These are phyloP conservation scores for Xiphorhynchus erythropygius DNA, from an alignment of 2,797 vertebrate genomes.

Conservation along the genomic window DNA sequence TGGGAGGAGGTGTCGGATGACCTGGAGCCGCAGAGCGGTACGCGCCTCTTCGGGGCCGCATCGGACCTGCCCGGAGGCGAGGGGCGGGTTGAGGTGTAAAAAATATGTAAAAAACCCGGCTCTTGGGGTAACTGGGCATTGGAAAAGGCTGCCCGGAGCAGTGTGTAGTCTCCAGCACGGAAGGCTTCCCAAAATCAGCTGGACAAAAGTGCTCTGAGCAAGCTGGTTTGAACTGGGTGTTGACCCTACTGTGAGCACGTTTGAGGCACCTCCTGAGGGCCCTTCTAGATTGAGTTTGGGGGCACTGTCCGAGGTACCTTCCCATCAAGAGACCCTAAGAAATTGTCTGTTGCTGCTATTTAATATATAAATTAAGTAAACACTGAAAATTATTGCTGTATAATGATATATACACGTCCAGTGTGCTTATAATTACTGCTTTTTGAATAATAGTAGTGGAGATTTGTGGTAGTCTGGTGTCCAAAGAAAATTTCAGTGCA, in stretches of 20 bases:
- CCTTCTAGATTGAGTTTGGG: background rate
- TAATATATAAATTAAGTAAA: background rate
- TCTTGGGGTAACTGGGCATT: background rate
- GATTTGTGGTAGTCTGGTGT: background rate
- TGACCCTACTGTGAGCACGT: background rate
- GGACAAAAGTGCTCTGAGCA: background rate
- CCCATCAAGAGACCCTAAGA: background rate
- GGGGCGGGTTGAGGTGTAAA: too few relatives aligned
- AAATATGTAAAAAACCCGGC: too few relatives aligned
- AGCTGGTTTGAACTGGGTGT: background rate
- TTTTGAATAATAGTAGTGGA: background rate
- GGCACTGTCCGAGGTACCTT: background rate
- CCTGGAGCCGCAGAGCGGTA: constrained; percentile 50
- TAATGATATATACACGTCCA: background rate
- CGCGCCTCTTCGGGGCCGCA: background rate
- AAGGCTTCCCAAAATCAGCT: background rate
- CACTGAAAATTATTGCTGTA: background rate
- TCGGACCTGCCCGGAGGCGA: too few relatives aligned
- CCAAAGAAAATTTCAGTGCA: background rate
- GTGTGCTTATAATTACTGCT: background rate
- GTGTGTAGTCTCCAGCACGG: background rate
- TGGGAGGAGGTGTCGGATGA: constrained; percentile 83
- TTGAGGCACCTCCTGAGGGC: background rate
- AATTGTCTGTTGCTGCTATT: background rate
- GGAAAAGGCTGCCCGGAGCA: background rate